A percentile compares a stretch with the other conserved stretches of the same genome.
phyloP scores from a whole-genome alignment of 2,888 invertebrate genomes.

The Sphinx pinastri region DNA sequence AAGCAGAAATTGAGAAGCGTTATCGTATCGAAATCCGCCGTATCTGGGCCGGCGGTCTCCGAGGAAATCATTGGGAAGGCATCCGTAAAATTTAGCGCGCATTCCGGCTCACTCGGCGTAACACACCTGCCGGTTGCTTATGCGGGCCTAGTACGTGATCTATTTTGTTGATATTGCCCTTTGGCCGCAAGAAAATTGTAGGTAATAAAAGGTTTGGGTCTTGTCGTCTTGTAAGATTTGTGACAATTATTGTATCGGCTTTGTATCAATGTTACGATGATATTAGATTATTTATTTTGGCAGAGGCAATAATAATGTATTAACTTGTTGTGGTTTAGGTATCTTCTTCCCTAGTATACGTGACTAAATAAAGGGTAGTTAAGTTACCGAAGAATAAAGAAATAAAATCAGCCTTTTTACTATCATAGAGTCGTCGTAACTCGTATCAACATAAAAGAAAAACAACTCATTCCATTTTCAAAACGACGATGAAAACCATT shows the following conservation, averaged over 20 bases:
- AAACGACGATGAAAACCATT: neutral
- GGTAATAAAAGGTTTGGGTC: slow-evolving; percentile 8
- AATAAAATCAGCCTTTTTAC: neutral
- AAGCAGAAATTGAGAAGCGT: slow-evolving; percentile 78
- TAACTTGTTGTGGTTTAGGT: neutral
- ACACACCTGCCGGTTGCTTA: slow-evolving; percentile 79
- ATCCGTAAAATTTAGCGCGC: slow-evolving; percentile 87
- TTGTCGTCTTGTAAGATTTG: slow-evolving; percentile 32
- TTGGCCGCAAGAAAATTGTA: slow-evolving; percentile 31
- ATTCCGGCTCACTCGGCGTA: slow-evolving; percentile 76
- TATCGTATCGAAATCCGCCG: slow-evolving; percentile 83
- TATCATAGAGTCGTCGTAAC: neutral
- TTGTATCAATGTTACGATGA: slow-evolving; percentile 3
- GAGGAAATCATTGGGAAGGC: slow-evolving; percentile 92
- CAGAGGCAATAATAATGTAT: neutral
- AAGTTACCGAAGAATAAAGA: neutral
- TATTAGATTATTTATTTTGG: slow-evolving; percentile 5
- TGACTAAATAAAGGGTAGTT: neutral
- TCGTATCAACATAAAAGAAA: neutral
- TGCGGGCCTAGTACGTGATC: slow-evolving; percentile 73
- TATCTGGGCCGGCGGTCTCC: slow-evolving; percentile 86
- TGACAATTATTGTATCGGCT: slow-evolving; percentile 22
- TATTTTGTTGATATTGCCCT: slow-evolving; percentile 68
- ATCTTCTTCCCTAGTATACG: neutral
- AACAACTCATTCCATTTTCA: neutral